phyloP scores from a whole-genome alignment of 2,888 invertebrate genomes.

The Patella caerulea region DNA sequence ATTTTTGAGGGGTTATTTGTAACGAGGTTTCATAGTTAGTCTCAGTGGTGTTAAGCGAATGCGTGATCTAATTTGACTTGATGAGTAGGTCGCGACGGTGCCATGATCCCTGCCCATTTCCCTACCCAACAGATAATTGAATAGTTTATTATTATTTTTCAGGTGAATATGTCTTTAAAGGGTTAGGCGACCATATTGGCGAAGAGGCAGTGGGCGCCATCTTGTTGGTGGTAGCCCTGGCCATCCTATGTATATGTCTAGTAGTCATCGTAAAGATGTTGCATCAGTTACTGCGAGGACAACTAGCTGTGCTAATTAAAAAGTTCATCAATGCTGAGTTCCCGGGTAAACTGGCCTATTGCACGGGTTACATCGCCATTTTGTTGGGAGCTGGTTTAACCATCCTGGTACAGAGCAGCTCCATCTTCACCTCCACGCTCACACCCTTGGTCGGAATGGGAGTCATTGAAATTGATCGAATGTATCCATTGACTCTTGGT shows the following conservation, averaged over 20 bases:
- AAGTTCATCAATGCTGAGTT: constrained; percentile 68
- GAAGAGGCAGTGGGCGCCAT: constrained; percentile 73
- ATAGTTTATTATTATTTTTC: constrained; percentile 14
- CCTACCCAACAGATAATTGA: no score
- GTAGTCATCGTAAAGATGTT: constrained; percentile 75
- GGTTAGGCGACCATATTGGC: constrained; percentile 35
- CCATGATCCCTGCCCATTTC: no score
- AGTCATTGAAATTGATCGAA: constrained; percentile 74
- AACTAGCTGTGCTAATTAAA: constrained; percentile 60
- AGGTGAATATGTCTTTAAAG: constrained; percentile 50
- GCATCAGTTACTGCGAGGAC: constrained; percentile 56
- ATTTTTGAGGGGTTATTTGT: no score
- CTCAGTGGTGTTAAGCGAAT: no score
- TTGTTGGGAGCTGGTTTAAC: constrained; percentile 75
- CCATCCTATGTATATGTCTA: constrained; percentile 73
- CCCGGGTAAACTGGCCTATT: constrained; percentile 65
- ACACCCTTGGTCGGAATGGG: constrained; percentile 77
- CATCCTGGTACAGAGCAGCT: constrained; percentile 75
- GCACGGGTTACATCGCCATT: constrained; percentile 75
- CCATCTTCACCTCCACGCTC: constrained; percentile 76
- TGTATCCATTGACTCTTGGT: constrained; percentile 76
- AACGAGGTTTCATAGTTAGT: no score
- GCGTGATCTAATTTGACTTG: no score
- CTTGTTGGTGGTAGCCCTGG: constrained; percentile 72
- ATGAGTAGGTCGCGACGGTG: no score